Conservation (phyloP, 2,797 vertebrate genomes). For the Melanotaenia maccullochi region DNA sequence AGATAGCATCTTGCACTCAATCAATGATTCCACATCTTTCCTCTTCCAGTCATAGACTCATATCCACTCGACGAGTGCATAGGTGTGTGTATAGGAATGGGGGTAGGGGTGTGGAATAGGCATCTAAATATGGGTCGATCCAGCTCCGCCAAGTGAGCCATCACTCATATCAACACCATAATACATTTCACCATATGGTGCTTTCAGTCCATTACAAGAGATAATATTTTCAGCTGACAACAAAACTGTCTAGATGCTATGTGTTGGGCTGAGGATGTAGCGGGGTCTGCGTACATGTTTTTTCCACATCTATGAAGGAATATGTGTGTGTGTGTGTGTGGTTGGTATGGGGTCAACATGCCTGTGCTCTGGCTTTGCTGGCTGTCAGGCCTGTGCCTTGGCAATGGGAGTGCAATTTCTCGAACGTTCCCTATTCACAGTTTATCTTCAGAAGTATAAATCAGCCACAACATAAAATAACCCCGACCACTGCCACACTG, state of each 20-base stretch:
- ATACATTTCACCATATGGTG: conserved; percentile 84
- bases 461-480: conserved; percentile 62
- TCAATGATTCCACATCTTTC: conserved; percentile 15
- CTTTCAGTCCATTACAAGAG: conserved; percentile 82
- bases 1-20: not conserved
- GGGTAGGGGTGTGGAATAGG: conserved; percentile 43
- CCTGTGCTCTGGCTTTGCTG: conserved; percentile 71
- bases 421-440: conserved; percentile 77
- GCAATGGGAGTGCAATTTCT: conserved; percentile 72
- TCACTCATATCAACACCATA: conserved; percentile 82
- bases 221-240: conserved; percentile 84
- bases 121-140: conserved; percentile 82
- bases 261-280: conserved; percentile 50
- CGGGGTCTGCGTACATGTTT: conserved; percentile 17
- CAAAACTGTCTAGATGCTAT: conserved; percentile 80
- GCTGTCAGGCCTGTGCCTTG: conserved; percentile 68
- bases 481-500: conserved; percentile 21
- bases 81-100: conserved; percentile 33
- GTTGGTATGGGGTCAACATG: conserved; percentile 47
- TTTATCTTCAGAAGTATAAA: conserved; percentile 78
- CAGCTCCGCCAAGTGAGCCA: conserved; percentile 80
- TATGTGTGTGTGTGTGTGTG: conserved; percentile 22
- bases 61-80: conserved; percentile 40
- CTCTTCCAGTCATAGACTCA: conserved; percentile 37
- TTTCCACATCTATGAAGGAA: conserved; percentile 25